A percentile compares a stretch with the other conserved stretches of the same genome.
phyloP scores from a whole-genome alignment of 2,113 vertebrate genomes.

The Dasyornis broadbenti region DNA sequence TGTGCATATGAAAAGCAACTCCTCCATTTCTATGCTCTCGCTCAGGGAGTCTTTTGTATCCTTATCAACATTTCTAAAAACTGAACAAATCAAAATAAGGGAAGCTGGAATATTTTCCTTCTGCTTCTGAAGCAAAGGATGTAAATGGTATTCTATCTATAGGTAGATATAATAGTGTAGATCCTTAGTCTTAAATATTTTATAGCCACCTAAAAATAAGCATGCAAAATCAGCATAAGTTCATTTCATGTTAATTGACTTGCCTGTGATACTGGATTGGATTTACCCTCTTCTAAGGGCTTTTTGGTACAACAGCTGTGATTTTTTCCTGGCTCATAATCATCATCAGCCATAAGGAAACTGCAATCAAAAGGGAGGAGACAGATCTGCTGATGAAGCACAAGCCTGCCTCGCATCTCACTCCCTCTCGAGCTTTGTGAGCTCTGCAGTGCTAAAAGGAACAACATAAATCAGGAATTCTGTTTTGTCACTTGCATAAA shows the following conservation, averaged over 20 bases:
- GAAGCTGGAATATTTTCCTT: not conserved
- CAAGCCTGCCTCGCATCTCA: not conserved
- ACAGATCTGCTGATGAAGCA: constrained; percentile 46
- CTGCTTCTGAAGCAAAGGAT: not conserved
- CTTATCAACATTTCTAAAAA: not conserved
- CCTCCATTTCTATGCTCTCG: fast-evolving
- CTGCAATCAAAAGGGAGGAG: not conserved
- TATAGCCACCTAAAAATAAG: not conserved
- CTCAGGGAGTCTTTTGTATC: not conserved
- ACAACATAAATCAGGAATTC: not conserved
- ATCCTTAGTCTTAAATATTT: not conserved
- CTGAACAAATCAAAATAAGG: not conserved
- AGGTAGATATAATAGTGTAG: not conserved
- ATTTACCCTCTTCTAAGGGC: not conserved
- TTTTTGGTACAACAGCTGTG: constrained; percentile 25
- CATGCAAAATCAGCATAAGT: not conserved
- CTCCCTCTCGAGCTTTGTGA: not conserved
- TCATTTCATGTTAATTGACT: not conserved
- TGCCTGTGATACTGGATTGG: not conserved
- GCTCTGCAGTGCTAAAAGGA: not conserved
- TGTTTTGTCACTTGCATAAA: not conserved
- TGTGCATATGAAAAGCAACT: not conserved
- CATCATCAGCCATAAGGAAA: constrained; percentile 13
- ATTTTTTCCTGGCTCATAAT: not conserved
- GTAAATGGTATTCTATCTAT: not conserved